Evolutionary conservation across 92 coral and sea anemone genomes (phyloP), one percentile per base, ranked within the genome.

Genomic region (Parazoanthus swiftii): DNA sequence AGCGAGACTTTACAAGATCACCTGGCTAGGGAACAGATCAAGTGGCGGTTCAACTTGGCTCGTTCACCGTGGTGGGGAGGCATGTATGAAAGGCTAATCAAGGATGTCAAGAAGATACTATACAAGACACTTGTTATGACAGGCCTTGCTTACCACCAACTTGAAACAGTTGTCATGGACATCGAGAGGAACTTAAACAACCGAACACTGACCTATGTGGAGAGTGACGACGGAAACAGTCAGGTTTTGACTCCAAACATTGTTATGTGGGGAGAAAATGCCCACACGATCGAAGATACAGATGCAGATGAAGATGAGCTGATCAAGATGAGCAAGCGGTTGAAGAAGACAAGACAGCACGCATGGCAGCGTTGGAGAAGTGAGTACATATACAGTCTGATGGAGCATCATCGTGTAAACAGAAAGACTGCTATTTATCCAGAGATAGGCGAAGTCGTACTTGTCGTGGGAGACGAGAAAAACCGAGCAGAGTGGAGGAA

Each of bases 31-130:
- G 90, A 91, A 51, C 59, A 85, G 58, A 91, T 89, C 29, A 89
- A 39, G 2, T 91, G 93, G 92, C 90, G 79, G 87, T 90, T 92
- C 89, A 88, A 92, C 87, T 56, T 86, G 0, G 89, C 96, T 8
- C 91, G 79, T 51, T 93, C 90, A 37, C 94, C 94, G 25, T 86
- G 90, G 92, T 89, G 94, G 94, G 94, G 94, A 89, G 95, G 91
- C 5, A 23, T 91, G 86, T 93, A 93, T 68, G 89, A 93, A 78
- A 36, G 90, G 37, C 67, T 93, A 20, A 88, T 93, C 68, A 88
- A 81, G 26, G 95, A 92, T 33, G 78, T 90, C 74, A 93, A 88
- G 91, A 93, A 89, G 65, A 85, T 92, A 18, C 84, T 93, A 42
- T 91, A 90, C 84, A 90, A 92, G 86, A 93, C 93, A n/a, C 23